These are phyloP conservation scores for Periophthalmus magnuspinnatus DNA, from an alignment of 2,797 vertebrate species.

Conservation along the genomic window DNA sequence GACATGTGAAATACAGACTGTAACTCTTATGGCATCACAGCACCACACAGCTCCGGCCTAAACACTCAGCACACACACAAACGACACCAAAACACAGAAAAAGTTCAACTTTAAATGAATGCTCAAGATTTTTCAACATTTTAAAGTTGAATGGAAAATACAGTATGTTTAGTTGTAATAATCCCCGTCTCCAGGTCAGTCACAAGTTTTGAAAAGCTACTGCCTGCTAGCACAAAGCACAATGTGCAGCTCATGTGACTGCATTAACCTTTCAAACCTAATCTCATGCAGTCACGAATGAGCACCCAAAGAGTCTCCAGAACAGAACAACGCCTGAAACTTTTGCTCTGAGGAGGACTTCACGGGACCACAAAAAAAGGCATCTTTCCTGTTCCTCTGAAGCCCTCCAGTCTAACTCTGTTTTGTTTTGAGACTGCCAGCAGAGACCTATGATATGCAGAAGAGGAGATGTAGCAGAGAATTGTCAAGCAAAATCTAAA, in stretches of 20 bases:
- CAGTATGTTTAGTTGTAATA: constrained; percentile 33
- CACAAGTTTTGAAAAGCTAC: constrained; percentile 63
- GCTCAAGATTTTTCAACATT: neutral
- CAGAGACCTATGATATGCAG: constrained; percentile 44
- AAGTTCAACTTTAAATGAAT: neutral
- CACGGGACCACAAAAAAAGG: constrained; percentile 23
- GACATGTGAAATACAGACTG: constrained; percentile 68
- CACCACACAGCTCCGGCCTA: constrained; percentile 28
- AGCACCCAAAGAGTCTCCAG: neutral
- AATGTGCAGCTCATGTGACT: constrained; percentile 77
- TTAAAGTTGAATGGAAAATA: constrained; percentile 10
- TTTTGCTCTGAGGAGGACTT: constrained; percentile 24
- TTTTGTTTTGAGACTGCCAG: constrained; percentile 55
- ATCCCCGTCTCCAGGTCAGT: constrained; percentile 51
- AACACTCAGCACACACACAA: constrained; percentile 23
- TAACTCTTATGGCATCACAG: constrained; percentile 55
- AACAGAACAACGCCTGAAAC: constrained; percentile 24
- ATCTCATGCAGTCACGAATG: constrained; percentile 68
- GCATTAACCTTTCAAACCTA: constrained; percentile 71
- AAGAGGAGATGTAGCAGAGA: constrained; percentile 43
- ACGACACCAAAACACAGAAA: neutral
- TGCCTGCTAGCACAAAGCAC: constrained; percentile 69
- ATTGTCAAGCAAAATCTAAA: constrained; percentile 54
- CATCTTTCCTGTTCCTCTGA: constrained; percentile 35
- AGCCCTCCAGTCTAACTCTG: constrained; percentile 37